Base-by-base conservation (phyloP, 2,113 vertebrate genomes). In the Channa argus region DNA sequence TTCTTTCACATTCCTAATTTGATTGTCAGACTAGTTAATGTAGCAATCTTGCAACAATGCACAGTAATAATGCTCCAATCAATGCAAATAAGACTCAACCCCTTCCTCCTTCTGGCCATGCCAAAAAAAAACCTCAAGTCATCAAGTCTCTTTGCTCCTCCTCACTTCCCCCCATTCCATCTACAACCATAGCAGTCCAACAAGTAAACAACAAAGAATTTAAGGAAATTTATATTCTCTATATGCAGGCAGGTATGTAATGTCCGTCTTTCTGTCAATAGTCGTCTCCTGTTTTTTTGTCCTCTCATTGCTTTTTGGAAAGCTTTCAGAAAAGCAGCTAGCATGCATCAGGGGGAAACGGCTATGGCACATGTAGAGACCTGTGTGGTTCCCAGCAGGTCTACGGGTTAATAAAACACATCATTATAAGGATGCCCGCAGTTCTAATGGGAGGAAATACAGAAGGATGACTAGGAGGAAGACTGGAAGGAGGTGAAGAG, bases 1-100 rank as follows among this genome's bases (percentile, higher is more conserved):
- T 82, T 84, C 87, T 79, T 68, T 63, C 69, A 54, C 83, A 87
- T 85, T 89, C 82, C 86, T 91, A 92, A 94, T 91, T 77, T 74
- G 77, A 92, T 94, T 93, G 88, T 33, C 64, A 50, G 72, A 60
- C 73, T 64, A 88, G 91, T 91, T 92, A 94, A 93, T 92, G 85
- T 84, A 92, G 91, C 93, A 92, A 93, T 88, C 85, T 81, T 72
- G 68, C 86, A 84, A 86, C 90, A 86, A 91, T 89, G 89, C 84
- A 83, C 85, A 83, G 77, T 77, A 73, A 24, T 90, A 87, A 90
- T 86, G 86, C 78, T 76, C 75, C 67, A 92, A 92, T 94, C 93
- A 92, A 89, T 92, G 89, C 58, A 84, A 92, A 92, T 92, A 88
- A 88, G 89, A 89, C 66, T 49, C 68, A 65, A 53, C 52, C 71